phyloP scores from a whole-genome alignment of 2,113 vertebrate species.

The Rhinolophus sinicus region DNA sequence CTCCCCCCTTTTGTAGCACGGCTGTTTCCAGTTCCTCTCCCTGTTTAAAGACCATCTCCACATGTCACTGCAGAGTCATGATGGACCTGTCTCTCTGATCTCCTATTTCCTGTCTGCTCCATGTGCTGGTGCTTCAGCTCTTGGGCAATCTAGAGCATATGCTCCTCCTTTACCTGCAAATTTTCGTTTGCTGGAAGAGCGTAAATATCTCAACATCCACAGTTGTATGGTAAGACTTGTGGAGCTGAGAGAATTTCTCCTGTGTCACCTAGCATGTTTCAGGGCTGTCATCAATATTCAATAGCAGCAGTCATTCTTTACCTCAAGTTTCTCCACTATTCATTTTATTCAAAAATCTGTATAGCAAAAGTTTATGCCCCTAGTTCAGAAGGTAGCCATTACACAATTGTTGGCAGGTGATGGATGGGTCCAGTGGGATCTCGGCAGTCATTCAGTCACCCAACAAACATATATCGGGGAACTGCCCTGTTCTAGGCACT shows the following conservation, averaged over 20 bases:
- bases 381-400: background rate
- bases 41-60: background rate
- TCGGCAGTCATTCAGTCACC: background rate
- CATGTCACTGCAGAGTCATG: background rate
- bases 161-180: background rate
- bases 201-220: background rate
- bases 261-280: background rate
- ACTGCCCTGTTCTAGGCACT: background rate
- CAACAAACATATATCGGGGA: background rate
- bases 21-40: background rate
- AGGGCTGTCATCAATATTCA: background rate
- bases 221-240: background rate
- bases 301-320: background rate
- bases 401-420: background rate
- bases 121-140: background rate
- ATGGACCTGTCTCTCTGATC: background rate
- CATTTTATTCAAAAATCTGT: constrained; percentile 28
- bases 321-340: background rate
- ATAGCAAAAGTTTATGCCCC: background rate
- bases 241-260: background rate
- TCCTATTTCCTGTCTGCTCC: background rate
- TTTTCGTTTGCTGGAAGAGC: background rate
- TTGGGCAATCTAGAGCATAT: background rate
- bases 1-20: constrained; percentile 13
- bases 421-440: background rate